These are phyloP conservation scores for Alfaro cultratus DNA, from an alignment of 2,797 vertebrate species.

Conservation along the genomic window DNA sequence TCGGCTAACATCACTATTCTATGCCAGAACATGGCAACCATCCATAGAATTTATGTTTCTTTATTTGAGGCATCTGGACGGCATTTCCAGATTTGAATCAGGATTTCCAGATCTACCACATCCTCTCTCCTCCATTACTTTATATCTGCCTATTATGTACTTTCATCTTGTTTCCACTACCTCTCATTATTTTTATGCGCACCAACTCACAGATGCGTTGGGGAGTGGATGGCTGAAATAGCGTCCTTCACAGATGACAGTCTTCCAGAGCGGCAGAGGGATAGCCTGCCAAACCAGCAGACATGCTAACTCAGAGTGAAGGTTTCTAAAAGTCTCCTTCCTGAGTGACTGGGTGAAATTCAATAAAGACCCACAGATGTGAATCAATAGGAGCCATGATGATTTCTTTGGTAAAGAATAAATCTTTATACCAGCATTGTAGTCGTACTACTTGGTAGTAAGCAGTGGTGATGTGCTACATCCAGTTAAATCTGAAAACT, in stretches of 20 bases:
- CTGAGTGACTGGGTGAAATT: not conserved
- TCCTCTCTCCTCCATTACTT: not conserved
- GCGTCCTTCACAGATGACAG: conserved; percentile 67
- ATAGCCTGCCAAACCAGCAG: not conserved
- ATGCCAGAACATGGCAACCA: conserved; percentile 21
- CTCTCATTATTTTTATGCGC: conserved; percentile 4
- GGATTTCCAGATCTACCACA: not conserved
- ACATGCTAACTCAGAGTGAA: conserved; percentile 48
- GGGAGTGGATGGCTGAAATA: conserved; percentile 38
- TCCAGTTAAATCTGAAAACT: not conserved
- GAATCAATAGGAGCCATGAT: not conserved
- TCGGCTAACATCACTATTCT: conserved; percentile 11
- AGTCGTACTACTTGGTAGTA: not conserved
- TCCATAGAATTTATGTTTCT: not conserved
- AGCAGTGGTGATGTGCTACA: not conserved
- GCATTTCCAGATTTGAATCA: fast-evolving
- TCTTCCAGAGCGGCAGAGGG: conserved; percentile 40
- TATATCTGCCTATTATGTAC: not conserved
- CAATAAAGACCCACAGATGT: not conserved
- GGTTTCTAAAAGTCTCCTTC: conserved; percentile 31
- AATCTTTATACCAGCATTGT: not conserved
- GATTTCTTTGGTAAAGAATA: not conserved
- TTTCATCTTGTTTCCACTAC: not conserved
- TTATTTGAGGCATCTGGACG: not conserved
- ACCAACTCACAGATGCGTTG: conserved; percentile 2